Evolutionary conservation across 2,888 invertebrate species (phyloP).

Genomic region (Chrysolina americana): DNA sequence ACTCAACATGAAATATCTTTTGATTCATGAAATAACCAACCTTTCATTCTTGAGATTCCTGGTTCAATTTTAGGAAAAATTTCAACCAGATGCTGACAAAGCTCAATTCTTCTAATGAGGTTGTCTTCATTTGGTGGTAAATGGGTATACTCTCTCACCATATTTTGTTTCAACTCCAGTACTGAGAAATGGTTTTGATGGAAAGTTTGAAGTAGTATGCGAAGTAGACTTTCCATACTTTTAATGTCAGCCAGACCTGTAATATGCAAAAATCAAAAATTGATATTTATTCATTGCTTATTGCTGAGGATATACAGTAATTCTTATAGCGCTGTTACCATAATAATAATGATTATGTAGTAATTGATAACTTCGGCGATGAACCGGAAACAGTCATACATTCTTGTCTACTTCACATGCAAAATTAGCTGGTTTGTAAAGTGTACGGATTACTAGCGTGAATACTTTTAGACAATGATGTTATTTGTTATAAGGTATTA

Average conservation of each 20-base stretch:
- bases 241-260: constrained; percentile 71
- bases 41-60: constrained; percentile 79
- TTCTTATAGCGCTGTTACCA: no score
- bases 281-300: no score
- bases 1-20: no score
- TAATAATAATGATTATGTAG: no score
- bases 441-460: no score
- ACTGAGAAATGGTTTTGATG: constrained; percentile 80
- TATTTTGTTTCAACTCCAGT: constrained; percentile 79
- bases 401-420: no score
- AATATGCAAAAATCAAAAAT: constrained; percentile 37
- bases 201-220: constrained; percentile 73
- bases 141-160: constrained; percentile 72
- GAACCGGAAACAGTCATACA: no score
- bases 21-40: constrained; percentile 66
- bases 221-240: constrained; percentile 66
- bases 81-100: constrained; percentile 78
- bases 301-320: no score
- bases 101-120: constrained; percentile 76
- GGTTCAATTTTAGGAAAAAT: constrained; percentile 80
- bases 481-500: no score
- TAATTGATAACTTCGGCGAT: no score
- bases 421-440: no score
- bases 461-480: no score
- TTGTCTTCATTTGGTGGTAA: constrained; percentile 58